Percentiles rank a stretch among this genome's conserved stretches.
phyloP scores from a whole-genome alignment of 1,140 invertebrate species.

The Phymorhynchus buccinoides region DNA sequence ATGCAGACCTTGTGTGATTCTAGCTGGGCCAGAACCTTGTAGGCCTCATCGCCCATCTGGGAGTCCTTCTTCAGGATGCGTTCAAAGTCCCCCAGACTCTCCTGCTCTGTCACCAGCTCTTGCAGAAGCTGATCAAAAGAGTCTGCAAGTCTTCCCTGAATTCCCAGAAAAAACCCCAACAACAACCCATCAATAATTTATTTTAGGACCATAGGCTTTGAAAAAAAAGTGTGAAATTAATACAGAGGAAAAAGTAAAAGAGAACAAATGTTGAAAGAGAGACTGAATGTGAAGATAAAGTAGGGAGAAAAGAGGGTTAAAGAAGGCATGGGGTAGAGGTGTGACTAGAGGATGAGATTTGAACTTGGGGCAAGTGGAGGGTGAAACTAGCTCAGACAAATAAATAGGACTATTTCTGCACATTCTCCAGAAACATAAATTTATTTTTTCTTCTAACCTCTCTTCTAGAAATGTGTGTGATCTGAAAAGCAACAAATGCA shows the following conservation, averaged over 20 bases:
- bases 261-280: too few relatives aligned
- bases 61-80: conserved; percentile 90
- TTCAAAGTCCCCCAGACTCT: conserved; percentile 91
- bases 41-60: conserved; percentile 88
- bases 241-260: background rate
- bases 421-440: too few relatives aligned
- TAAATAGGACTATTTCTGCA: too few relatives aligned
- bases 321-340: too few relatives aligned
- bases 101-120: conserved; percentile 89
- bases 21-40: conserved; percentile 91
- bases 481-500: too few relatives aligned
- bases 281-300: background rate
- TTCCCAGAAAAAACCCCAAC: background rate
- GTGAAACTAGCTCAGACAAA: too few relatives aligned
- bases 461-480: too few relatives aligned
- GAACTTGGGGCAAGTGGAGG: too few relatives aligned
- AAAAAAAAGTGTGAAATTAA: background rate
- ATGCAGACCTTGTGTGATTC: conserved; percentile 75
- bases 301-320: too few relatives aligned
- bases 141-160: conserved; percentile 62
- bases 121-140: conserved; percentile 78
- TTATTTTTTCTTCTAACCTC: too few relatives aligned
- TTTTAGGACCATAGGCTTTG: too few relatives aligned
- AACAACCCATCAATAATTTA: background rate
- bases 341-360: too few relatives aligned